Evolutionary conservation across 1,140 invertebrate genomes (phyloP).

Genomic region (Adelges cooleyi): DNA sequence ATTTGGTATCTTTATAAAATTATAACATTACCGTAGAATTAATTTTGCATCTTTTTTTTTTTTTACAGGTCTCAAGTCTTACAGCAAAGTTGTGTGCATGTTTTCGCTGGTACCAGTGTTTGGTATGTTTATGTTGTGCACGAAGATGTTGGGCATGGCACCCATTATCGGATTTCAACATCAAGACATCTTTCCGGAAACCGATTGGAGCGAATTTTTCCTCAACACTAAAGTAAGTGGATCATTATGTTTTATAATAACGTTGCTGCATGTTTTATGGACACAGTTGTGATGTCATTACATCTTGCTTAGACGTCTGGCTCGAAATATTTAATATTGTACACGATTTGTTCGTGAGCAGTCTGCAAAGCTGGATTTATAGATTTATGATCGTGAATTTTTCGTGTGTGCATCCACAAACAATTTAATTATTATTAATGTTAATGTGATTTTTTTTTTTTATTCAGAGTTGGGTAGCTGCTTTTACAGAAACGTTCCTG

Average conservation of each 20-base stretch:
- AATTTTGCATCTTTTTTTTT: slow-evolving; percentile 19
- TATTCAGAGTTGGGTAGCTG: slow-evolving; percentile 69
- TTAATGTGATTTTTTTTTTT: slow-evolving; percentile 15
- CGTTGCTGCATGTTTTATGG: too few species aligned
- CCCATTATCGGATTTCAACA: slow-evolving; percentile 45
- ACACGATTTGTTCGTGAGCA: too few species aligned
- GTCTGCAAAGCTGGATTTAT: too few species aligned
- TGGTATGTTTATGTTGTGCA: slow-evolving; percentile 57
- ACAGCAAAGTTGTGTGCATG: slow-evolving; percentile 69
- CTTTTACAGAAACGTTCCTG: slow-evolving; percentile 74
- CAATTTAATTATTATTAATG: too few species aligned
- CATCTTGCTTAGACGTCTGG: too few species aligned
- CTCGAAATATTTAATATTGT: too few species aligned
- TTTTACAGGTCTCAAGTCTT: slow-evolving; percentile 56
- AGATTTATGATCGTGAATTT: too few species aligned
- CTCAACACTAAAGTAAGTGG: slow-evolving; percentile 54
- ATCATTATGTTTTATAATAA: too few species aligned
- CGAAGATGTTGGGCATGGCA: slow-evolving; percentile 59
- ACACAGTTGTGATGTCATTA: too few species aligned
- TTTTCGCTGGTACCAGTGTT: slow-evolving; percentile 60
- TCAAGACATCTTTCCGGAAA: slow-evolving; percentile 58
- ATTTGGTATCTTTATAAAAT: neutral
- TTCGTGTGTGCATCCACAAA: too few species aligned
- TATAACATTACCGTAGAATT: neutral
- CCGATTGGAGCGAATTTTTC: slow-evolving; percentile 71